phyloP scores from a whole-genome alignment of 2,113 vertebrate genomes.

The Gymnorhina tibicen region DNA sequence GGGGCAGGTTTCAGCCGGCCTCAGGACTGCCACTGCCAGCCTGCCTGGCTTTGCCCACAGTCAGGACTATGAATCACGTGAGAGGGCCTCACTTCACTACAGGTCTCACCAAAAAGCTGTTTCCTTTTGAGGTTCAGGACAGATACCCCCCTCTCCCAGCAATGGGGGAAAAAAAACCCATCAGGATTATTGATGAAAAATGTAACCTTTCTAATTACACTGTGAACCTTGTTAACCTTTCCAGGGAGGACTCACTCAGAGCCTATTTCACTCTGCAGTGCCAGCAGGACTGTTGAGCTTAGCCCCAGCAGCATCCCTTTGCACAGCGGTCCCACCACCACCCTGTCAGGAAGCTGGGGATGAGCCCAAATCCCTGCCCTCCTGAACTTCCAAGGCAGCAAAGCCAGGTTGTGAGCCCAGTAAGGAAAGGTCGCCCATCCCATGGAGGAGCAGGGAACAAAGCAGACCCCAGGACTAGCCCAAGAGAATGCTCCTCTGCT shows the following conservation, averaged over 20 bases:
- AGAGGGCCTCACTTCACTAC: neutral
- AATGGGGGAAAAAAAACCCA: neutral
- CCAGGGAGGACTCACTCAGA: neutral
- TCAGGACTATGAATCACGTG: accelerated
- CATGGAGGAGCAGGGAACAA: accelerated
- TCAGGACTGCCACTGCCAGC: neutral
- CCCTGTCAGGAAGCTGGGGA: neutral
- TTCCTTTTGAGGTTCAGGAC: neutral
- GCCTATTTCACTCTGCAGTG: neutral
- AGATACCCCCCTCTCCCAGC: neutral
- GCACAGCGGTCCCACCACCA: neutral
- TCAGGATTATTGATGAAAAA: neutral
- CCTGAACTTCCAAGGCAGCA: neutral
- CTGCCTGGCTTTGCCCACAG: neutral
- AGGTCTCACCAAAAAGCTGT: neutral
- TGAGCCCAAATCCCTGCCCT: neutral
- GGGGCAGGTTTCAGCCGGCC: neutral
- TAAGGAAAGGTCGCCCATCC: neutral
- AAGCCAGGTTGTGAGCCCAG: neutral
- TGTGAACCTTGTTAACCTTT: neutral
- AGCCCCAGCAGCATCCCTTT: neutral
- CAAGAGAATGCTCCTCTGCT: accelerated
- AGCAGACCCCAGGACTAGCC: neutral
- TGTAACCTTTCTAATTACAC: neutral
- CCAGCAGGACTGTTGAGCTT: accelerated